phyloP scores from a whole-genome alignment of 1,140 invertebrate species.

The Drosophila dunni region DNA sequence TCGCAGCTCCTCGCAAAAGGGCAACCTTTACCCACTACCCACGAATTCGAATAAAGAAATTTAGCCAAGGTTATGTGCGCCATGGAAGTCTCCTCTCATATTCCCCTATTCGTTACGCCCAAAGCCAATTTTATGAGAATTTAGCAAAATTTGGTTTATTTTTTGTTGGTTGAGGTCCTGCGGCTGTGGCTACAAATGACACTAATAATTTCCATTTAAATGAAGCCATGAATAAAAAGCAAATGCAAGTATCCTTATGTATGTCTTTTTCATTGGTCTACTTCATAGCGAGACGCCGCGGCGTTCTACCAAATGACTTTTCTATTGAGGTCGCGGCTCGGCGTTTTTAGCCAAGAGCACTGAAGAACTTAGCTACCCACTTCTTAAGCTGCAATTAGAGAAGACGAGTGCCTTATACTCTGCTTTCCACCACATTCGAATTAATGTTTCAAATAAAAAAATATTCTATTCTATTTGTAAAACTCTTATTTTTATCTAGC shows the following conservation, averaged over 20 bases:
- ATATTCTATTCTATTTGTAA: too few relatives aligned
- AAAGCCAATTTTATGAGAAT: constrained; percentile 74
- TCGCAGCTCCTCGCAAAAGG: constrained; percentile 46
- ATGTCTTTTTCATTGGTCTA: constrained; percentile 31
- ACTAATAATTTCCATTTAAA: constrained; percentile 83
- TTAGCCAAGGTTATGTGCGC: constrained; percentile 73
- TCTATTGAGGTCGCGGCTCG: constrained; percentile 22
- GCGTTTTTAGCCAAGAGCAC: neutral
- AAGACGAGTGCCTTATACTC: too few relatives aligned
- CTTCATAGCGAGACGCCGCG: constrained; percentile 12
- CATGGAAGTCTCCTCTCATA: constrained; percentile 29
- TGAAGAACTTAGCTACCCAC: too few relatives aligned
- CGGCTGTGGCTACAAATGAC: constrained; percentile 68
- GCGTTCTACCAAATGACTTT: constrained; percentile 38
- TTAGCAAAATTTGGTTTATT: constrained; percentile 50
- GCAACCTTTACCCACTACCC: constrained; percentile 34
- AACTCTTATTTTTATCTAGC: too few relatives aligned
- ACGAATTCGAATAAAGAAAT: constrained; percentile 35
- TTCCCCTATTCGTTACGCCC: neutral
- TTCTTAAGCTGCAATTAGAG: too few relatives aligned
- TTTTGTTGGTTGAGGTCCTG: constrained; percentile 8
- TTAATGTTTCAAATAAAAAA: too few relatives aligned
- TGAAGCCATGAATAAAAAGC: constrained; percentile 74
- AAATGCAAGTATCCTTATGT: constrained; percentile 60
- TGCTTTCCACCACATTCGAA: too few relatives aligned